phyloP scores from a whole-genome alignment of 2,888 invertebrate genomes.

The Xylota sylvarum region DNA sequence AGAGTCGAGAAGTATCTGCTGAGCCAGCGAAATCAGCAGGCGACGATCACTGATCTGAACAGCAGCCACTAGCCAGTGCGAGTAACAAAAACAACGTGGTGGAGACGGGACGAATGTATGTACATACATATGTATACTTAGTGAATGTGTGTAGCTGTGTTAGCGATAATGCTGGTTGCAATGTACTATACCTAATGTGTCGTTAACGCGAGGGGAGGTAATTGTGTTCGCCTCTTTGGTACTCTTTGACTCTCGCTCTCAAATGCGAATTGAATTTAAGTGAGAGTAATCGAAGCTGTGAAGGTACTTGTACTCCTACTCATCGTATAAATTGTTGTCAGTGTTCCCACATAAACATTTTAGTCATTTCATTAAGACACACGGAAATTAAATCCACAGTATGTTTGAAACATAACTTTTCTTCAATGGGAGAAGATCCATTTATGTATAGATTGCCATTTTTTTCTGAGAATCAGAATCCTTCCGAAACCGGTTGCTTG shows the following conservation, averaged over 20 bases:
- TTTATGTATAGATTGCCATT: too few species aligned
- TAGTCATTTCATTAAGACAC: too few species aligned
- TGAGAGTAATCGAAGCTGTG: conserved; percentile 36
- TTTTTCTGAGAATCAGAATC: too few species aligned
- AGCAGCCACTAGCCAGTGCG: conserved; percentile 33
- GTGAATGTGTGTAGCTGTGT: not conserved
- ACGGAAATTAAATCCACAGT: too few species aligned
- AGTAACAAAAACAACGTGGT: conserved; percentile 26
- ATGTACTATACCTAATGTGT: conserved; percentile 10
- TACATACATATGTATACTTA: too few species aligned
- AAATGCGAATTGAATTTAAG: conserved; percentile 48
- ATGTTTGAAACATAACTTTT: too few species aligned
- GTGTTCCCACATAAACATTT: conserved; percentile 43
- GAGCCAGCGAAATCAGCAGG: conserved; percentile 56
- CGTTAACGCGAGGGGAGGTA: conserved; percentile 14
- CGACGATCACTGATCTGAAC: conserved; percentile 70
- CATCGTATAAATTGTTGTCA: not conserved
- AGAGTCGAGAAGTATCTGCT: conserved; percentile 68
- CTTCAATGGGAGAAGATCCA: too few species aligned
- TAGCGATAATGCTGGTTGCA: conserved; percentile 19
- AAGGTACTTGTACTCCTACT: not conserved
- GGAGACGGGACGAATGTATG: too few species aligned
- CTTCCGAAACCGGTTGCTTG: too few species aligned
- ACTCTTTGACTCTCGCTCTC: conserved; percentile 54
- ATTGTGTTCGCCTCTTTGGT: conserved; percentile 12